Evolutionary conservation across 1,140 invertebrate genomes (phyloP), one percentile per base, ranked within the genome.

Genomic region (Drosophila watanabei): DNA sequence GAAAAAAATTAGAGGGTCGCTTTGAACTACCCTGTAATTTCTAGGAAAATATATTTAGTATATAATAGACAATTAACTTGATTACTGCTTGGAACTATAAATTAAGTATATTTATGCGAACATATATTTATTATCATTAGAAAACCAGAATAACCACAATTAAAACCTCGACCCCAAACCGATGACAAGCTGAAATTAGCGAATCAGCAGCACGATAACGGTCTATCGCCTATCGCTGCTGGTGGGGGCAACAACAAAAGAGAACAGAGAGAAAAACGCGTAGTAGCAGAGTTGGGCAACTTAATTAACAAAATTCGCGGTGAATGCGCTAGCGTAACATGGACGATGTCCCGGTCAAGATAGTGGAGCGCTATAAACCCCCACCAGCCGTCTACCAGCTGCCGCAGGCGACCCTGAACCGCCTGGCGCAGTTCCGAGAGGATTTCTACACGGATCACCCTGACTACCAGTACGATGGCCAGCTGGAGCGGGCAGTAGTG

Each of bases 291-390:
- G 45, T 68, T 63, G 65, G 65, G 52, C 56, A 35, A 61, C 57
- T 78, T 72, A 84, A 88, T 81, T 81, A 76, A 75, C 64, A 24
- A 88, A 89, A 89, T 88, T 88, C 39, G 75, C 37, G 43, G 81
- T 85, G 61, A 63, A 75, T 89, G 75, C 81, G 75, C 75, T 77
- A 82, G 80, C 82, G 76, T 66, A 92, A 88, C 66, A 96, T 97
- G 95, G 97, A 97, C 93, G 96, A 96, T 75, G 95, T 98, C 72
- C 95, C 97, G 65, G 97, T 98, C 48, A 97, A 97, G 94, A 97
- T 98, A 92, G 96, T 96, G 51, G 97, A 97, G 93, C 96, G 96
- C 72, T 97, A 97, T 82, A 97, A 97, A 93, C 96, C 96, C 64
- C 97, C 97, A 18, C 95, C 95, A 63, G 48, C 62, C 57, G 63